Percentiles rank a stretch among this genome's conserved stretches.
Conservation (phyloP, 2,888 invertebrate genomes). For the Agrotis puta region DNA sequence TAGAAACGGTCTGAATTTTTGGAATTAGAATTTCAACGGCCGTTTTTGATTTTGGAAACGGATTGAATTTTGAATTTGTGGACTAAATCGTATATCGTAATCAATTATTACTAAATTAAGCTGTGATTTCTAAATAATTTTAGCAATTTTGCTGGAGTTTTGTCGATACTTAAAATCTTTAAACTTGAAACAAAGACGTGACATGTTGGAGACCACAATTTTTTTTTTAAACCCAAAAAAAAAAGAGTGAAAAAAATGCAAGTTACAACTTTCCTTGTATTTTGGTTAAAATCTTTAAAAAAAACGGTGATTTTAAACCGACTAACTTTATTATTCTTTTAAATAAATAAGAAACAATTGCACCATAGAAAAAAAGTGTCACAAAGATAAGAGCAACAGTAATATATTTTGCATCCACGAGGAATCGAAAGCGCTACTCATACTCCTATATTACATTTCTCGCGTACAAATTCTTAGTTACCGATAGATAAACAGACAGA, state of each 20-base stretch:
- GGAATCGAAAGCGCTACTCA: conserved; percentile 15
- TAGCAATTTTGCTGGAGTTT: not conserved
- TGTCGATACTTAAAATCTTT: no score
- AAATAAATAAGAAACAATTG: no score
- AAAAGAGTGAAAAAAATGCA: no score
- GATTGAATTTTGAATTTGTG: not conserved
- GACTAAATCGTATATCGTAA: no score
- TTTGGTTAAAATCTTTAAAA: no score
- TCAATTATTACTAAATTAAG: not conserved
- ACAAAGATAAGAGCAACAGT: no score
- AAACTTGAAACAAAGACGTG: not conserved
- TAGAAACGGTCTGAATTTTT: not conserved
- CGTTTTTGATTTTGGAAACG: not conserved
- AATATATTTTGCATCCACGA: not conserved
- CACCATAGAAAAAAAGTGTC: no score
- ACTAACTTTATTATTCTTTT: no score
- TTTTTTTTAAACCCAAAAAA: no score
- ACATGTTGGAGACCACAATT: not conserved
- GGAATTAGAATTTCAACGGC: no score
- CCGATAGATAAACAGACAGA: not conserved
- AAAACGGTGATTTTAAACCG: no score
- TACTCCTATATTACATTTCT: not conserved
- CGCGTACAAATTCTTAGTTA: not conserved
- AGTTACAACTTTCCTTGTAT: no score
- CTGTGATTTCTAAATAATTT: not conserved